These are phyloP conservation scores for Noctilio leporinus DNA, from an alignment of 2,113 vertebrate genomes.

Conservation along the genomic window DNA sequence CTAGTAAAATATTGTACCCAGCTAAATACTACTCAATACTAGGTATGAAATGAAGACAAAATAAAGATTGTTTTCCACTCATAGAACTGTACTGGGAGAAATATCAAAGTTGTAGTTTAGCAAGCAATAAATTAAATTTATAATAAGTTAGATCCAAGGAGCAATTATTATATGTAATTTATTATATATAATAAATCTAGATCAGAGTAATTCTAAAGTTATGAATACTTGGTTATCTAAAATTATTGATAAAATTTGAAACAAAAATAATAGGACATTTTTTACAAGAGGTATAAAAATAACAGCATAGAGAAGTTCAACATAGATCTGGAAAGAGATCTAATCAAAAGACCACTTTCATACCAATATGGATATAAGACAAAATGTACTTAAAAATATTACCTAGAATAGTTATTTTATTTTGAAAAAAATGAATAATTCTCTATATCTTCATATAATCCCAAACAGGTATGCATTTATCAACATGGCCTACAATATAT, in stretches of 20 bases:
- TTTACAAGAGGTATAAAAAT: background rate
- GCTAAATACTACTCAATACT: background rate
- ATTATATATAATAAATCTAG: background rate
- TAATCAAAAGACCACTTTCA: background rate
- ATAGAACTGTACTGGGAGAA: background rate
- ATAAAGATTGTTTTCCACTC: background rate
- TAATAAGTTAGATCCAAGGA: background rate
- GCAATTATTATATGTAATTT: no score
- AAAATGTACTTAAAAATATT: background rate
- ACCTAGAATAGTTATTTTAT: background rate
- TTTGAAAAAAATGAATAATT: background rate
- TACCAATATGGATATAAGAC: background rate
- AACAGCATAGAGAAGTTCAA: background rate
- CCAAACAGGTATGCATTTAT: background rate
- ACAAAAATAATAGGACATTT: background rate
- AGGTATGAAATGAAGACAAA: background rate
- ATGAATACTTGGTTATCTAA: background rate
- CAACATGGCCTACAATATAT: background rate
- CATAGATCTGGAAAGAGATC: background rate
- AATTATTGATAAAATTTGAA: background rate
- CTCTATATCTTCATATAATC: background rate
- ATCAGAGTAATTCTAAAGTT: background rate
- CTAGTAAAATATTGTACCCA: background rate
- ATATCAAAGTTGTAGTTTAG: background rate
- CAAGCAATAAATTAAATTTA: background rate